Percentiles rank a stretch among this genome's conserved stretches.
Conservation (phyloP, 1,140 invertebrate species). For the Tetragonula clypearis region DNA sequence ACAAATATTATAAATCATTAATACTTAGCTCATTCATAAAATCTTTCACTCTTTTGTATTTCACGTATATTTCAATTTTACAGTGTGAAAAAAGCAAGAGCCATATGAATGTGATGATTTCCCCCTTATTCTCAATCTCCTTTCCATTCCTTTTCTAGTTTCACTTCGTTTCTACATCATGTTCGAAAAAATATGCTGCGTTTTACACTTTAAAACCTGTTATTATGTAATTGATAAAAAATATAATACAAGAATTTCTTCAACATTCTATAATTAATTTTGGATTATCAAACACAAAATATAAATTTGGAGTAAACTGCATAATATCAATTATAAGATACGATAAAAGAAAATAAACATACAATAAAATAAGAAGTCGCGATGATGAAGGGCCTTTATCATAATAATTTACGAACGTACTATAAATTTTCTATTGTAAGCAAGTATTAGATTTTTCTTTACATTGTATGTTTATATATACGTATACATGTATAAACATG, state of each 20-base stretch:
- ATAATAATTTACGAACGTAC: neutral
- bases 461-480: neutral
- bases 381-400: neutral
- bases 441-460: slow-evolving; percentile 2
- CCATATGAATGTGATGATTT: neutral
- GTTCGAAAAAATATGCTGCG: slow-evolving; percentile 13
- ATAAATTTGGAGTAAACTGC: slow-evolving; percentile 29
- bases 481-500: neutral
- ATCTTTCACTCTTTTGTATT: neutral
- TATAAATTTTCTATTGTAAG: neutral
- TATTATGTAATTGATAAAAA: slow-evolving; percentile 6
- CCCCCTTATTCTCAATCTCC: neutral
- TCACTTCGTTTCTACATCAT: neutral
- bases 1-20: slow-evolving; percentile 42
- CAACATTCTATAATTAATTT: neutral
- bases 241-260: slow-evolving; percentile 1
- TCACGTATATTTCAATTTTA: slow-evolving; percentile 34
- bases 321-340: neutral
- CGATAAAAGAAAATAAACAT: slow-evolving; percentile 11
- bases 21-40: slow-evolving; percentile 30
- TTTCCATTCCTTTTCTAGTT: neutral
- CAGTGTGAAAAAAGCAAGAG: slow-evolving; percentile 49
- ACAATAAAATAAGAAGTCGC: neutral
- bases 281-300: slow-evolving; percentile 11
- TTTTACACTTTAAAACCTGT: neutral